Base-by-base conservation (phyloP, 2,113 vertebrate genomes). In the Alosa alosa region DNA sequence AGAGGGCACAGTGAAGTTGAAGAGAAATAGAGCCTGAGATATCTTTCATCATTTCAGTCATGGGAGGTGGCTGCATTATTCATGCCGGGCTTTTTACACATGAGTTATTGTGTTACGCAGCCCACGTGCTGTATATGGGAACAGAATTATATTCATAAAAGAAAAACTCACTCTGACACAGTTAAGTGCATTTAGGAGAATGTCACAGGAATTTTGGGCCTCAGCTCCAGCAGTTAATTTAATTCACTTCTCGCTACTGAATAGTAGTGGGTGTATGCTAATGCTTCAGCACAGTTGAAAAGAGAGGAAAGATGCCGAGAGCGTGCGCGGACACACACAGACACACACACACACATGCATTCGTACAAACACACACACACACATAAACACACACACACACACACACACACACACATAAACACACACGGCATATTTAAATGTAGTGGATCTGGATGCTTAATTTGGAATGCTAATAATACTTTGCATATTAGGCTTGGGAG, bases 51-150 rank as follows among this genome's bases (percentile, higher is more conserved):
- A 72, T 78, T 78, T 68, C 36, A 57, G 85, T 75, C 83, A 83
- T 44, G 41, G 36, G 82, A 46, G 81, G 15, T 52, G 72, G 52
- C 20, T 86, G 57, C 82, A 88, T 90, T 86, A 88, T 90, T 86
- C 75, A 88, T 90, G 85, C 25, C n/a, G 83, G 86, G 83, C 55
- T 47, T 88, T 89, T 89, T 68, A 88, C 39, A 55, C 45, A 18
- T 57, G 55, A 85, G 81, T 85, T 88, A 82, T 83, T 82, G 75
- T 52, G 68, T 72, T 46, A 82, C n/a, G 25, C 22, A 36, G 47
- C 55, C 36, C 41, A 64, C 82, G 36, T 39, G 75, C 45, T 50
- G 18, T 49, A 57, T 82, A 82, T 82, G 17, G 83, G 78, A 20
- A 17, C 72, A 82, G 39, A 41, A 84, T 25, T 45, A 84, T 75